Conservation (phyloP, 2,888 invertebrate genomes). For the Drosophila lutescens region DNA sequence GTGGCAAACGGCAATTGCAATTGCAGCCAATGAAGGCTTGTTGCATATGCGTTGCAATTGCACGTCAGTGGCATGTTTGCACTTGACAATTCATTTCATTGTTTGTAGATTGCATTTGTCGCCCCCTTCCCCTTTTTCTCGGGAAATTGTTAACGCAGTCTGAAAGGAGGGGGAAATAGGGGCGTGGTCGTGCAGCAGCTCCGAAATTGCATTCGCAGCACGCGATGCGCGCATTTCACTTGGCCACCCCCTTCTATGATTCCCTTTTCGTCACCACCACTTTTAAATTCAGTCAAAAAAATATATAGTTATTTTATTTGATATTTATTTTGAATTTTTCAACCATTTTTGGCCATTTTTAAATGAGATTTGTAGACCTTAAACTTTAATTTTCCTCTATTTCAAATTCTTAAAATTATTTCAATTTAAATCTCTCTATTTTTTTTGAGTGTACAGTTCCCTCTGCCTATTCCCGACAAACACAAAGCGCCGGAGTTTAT, state of each 20-base stretch:
- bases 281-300: neutral
- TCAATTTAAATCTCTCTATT: neutral
- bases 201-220: conserved; percentile 77
- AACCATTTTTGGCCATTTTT: too few relatives aligned
- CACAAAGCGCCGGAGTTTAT: conserved; percentile 74
- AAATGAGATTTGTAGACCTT: neutral
- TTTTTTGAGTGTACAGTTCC: conserved; percentile 1
- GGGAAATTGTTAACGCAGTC: conserved; percentile 50
- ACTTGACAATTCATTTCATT: conserved; percentile 82
- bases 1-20: conserved; percentile 18
- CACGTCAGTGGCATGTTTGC: conserved; percentile 79
- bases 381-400: neutral
- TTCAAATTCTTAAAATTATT: neutral
- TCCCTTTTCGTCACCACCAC: conserved; percentile 4
- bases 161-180: neutral
- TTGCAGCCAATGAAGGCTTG: conserved; percentile 63
- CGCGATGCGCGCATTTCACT: conserved; percentile 75
- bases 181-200: conserved; percentile 48
- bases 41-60: conserved; percentile 62
- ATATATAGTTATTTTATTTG: too few relatives aligned
- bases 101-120: conserved; percentile 80
- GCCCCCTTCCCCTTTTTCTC: conserved; percentile 22
- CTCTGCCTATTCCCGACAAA: conserved; percentile 42
- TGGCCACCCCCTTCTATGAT: conserved; percentile 28
- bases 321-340: too few relatives aligned